Evolutionary conservation across 2,888 invertebrate genomes (phyloP).

Genomic region (Bombylius discolor): DNA sequence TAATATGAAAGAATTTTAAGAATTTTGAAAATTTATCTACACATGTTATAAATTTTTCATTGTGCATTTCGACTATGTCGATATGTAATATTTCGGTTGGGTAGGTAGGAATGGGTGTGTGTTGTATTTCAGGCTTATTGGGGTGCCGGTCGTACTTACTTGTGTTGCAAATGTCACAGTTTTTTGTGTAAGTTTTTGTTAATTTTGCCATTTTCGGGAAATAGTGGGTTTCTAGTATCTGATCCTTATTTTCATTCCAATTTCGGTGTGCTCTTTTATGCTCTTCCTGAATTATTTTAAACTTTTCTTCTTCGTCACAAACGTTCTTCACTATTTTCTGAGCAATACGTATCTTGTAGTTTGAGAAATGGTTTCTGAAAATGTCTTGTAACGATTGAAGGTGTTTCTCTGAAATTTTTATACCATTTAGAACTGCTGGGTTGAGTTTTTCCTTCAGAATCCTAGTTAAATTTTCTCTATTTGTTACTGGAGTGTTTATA

Average conservation of each 20-base stretch:
- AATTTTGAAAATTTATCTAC: background rate
- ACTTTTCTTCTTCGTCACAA: background rate
- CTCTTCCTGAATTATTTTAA: slow-evolving; percentile 1
- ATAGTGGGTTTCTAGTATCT: slow-evolving; percentile 5
- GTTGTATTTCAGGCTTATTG: background rate
- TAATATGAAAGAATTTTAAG: background rate
- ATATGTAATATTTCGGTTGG: background rate
- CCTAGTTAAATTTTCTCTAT: background rate
- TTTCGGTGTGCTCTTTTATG: slow-evolving; percentile 7
- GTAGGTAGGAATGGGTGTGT: background rate
- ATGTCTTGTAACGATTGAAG: slow-evolving; percentile 2
- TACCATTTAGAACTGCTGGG: slow-evolving; percentile 1
- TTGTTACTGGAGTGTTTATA: background rate
- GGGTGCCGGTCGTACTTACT: background rate
- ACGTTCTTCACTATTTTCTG: slow-evolving; percentile 1
- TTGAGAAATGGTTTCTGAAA: background rate
- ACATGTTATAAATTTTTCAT: background rate
- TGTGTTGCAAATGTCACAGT: background rate
- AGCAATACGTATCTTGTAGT: slow-evolving; percentile 2
- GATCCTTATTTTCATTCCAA: slow-evolving; percentile 6
- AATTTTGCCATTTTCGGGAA: background rate
- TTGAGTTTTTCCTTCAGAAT: slow-evolving; percentile 3
- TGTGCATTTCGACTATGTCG: background rate
- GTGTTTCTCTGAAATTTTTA: slow-evolving; percentile 1
- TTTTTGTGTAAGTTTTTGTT: background rate